Percentiles rank a stretch among this genome's conserved stretches.
Conservation (phyloP, 2,797 vertebrate species). For the Erethizon dorsatum region DNA sequence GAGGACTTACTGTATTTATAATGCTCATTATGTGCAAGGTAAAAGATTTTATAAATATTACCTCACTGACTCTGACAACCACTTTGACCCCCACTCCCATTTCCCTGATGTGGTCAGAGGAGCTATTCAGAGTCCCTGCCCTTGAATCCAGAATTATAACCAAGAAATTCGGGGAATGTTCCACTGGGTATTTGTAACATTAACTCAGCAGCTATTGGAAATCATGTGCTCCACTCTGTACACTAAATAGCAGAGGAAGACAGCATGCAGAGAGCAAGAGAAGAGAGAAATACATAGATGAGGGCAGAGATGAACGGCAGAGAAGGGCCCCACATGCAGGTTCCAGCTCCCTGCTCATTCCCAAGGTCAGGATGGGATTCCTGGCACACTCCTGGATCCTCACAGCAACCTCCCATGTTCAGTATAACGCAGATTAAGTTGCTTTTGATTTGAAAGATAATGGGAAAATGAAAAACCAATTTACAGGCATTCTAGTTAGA, state of each 20-base stretch:
- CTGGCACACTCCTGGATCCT: background rate
- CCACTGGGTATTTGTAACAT: background rate
- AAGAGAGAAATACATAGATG: background rate
- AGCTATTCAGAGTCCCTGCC: background rate
- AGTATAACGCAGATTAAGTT: background rate
- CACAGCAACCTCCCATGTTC: background rate
- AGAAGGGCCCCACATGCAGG: background rate
- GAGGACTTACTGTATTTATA: background rate
- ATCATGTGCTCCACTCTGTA: background rate
- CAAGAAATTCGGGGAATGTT: background rate
- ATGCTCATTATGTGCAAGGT: background rate
- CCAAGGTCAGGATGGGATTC: background rate
- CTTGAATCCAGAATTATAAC: background rate
- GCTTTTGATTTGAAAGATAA: slow-evolving; percentile 40
- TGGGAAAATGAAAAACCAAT: background rate
- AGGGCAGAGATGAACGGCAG: background rate
- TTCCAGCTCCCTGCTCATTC: background rate
- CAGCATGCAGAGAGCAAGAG: background rate
- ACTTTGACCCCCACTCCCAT: background rate
- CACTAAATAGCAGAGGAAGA: background rate
- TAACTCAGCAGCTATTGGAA: background rate
- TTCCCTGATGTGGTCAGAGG: no score
- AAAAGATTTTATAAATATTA: background rate
- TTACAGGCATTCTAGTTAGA: background rate
- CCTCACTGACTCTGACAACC: background rate